These are phyloP conservation scores for Octomys mimax DNA, from an alignment of 2,797 vertebrate genomes.

Conservation along the genomic window DNA sequence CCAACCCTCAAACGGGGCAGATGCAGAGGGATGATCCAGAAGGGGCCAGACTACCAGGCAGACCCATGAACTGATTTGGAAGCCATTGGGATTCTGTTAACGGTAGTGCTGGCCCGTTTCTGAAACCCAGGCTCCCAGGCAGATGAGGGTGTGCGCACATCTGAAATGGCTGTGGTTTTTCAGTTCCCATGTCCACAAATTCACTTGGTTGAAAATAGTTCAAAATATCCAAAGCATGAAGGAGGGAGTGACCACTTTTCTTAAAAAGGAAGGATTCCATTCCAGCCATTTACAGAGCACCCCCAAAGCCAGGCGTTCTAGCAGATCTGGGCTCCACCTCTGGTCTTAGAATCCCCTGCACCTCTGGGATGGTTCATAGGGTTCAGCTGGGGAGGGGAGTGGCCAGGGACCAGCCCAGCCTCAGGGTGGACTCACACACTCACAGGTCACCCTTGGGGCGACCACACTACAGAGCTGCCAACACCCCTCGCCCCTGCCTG, in stretches of 20 bases:
- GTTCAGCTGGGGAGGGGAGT: rapidly evolving
- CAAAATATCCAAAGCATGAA: conserved; percentile 72
- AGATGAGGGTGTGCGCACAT: neutral
- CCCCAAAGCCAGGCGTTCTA: rapidly evolving
- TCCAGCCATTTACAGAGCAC: neutral
- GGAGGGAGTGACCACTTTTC: conserved; percentile 56
- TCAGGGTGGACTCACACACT: neutral
- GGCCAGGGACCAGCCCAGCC: neutral
- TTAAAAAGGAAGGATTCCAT: conserved; percentile 48
- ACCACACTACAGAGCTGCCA: neutral
- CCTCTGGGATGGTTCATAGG: neutral
- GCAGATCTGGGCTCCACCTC: neutral
- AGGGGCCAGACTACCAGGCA: neutral
- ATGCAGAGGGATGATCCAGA: neutral
- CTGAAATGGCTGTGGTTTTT: conserved; percentile 54
- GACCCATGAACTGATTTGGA: neutral
- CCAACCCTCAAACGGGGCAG: neutral
- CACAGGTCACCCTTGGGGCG: rapidly evolving
- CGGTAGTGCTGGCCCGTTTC: neutral
- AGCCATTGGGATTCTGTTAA: rapidly evolving
- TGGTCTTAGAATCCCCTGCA: neutral
- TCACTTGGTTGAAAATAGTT: conserved; percentile 72
- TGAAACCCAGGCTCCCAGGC: rapidly evolving
- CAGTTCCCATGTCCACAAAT: conserved; percentile 60
- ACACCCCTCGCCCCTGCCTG: neutral